These are phyloP conservation scores for Enteromius radiatus DNA, from an alignment of 2,797 vertebrate genomes.

Conservation along the genomic window DNA sequence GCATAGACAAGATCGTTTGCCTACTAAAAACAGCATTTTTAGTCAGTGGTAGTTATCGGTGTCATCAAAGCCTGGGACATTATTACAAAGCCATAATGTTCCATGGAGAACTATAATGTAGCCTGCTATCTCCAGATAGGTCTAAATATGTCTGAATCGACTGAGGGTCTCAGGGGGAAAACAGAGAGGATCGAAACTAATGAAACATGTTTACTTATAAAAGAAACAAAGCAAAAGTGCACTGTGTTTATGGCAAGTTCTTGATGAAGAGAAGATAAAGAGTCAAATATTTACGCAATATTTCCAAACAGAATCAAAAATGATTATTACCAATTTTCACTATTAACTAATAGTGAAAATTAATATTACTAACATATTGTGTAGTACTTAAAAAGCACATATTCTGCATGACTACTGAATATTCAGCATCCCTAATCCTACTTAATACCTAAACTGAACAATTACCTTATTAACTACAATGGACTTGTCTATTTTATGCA, in stretches of 20 bases:
- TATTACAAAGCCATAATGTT: conserved; percentile 39
- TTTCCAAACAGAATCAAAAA: background rate
- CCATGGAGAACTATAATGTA: conserved; percentile 22
- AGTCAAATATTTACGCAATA: background rate
- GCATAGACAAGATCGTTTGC: background rate
- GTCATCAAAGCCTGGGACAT: conserved; percentile 45
- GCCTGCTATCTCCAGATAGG: conserved; percentile 30
- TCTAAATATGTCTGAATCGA: conserved; percentile 42
- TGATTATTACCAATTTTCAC: background rate
- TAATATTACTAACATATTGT: background rate
- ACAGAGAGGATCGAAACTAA: conserved; percentile 17
- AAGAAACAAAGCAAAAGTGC: background rate
- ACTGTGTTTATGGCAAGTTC: background rate
- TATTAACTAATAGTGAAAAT: too few species aligned
- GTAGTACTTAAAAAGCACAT: background rate
- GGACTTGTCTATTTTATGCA: background rate
- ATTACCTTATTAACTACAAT: background rate
- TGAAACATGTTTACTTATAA: background rate
- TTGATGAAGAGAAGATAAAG: background rate
- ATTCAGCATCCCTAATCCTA: background rate
- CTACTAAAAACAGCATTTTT: conserved; percentile 17
- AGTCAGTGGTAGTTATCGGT: background rate
- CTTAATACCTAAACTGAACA: background rate
- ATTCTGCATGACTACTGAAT: background rate
- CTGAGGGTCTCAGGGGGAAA: conserved; percentile 16